These are phyloP conservation scores for Melanotaenia nigrans DNA, from an alignment of 2,797 vertebrate genomes.

Conservation along the genomic window DNA sequence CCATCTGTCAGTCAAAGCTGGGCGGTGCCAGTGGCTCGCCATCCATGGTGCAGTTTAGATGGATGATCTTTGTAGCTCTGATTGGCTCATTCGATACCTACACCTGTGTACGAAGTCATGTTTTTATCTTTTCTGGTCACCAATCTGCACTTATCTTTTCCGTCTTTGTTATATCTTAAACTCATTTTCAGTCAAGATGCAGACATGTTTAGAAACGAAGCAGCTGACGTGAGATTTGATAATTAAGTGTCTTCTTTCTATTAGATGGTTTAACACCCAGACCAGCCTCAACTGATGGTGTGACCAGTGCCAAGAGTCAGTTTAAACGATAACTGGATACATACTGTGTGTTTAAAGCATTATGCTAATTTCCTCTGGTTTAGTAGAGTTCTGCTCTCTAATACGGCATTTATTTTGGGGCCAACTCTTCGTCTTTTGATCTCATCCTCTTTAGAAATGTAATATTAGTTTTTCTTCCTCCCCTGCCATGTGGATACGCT, in stretches of 20 bases:
- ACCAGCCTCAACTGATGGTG: not conserved
- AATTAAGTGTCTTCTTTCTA: not conserved
- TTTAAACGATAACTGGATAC: slow-evolving; percentile 12
- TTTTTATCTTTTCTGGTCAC: not conserved
- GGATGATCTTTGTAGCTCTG: not conserved
- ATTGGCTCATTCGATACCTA: not conserved
- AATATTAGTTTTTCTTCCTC: not conserved
- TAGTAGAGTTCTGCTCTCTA: slow-evolving; percentile 18
- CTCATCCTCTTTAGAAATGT: slow-evolving; percentile 39
- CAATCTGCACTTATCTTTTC: not conserved
- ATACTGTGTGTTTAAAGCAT: slow-evolving; percentile 7
- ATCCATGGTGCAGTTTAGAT: not conserved
- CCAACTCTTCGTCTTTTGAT: slow-evolving; percentile 44
- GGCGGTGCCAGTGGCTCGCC: not conserved
- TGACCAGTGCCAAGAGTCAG: slow-evolving; percentile 14
- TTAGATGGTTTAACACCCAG: too few relatives aligned
- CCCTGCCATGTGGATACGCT: slow-evolving; percentile 1
- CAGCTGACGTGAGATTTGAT: not conserved
- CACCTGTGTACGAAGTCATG: not conserved
- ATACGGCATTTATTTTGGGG: slow-evolving; percentile 25
- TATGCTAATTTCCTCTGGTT: slow-evolving; percentile 25
- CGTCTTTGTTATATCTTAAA: not conserved
- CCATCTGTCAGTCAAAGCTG: not conserved
- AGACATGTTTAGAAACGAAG: not conserved
- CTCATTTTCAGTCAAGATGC: too few relatives aligned